Percentiles rank a stretch among this genome's conserved stretches.
These are phyloP conservation scores for Rhabdornis inornatus DNA, from an alignment of 2,113 vertebrate species.

Conservation along the genomic window DNA sequence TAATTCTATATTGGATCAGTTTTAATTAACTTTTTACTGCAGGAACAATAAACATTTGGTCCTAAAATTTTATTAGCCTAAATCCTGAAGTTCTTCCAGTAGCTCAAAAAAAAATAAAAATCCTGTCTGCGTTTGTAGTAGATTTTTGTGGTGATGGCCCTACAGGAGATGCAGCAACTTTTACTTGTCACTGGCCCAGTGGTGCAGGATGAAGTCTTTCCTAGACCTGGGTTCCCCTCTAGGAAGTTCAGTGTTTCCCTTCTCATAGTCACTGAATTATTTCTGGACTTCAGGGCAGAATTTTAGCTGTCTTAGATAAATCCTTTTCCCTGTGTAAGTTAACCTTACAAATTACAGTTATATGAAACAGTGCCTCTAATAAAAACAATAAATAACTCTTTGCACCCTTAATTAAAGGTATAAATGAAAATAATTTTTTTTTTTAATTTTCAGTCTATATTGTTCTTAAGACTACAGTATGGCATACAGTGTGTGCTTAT, in stretches of 20 bases:
- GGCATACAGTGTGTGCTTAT: not conserved
- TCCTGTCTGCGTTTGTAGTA: not conserved
- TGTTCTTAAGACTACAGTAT: not conserved
- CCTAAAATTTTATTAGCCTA: not conserved
- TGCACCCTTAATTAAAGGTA: not conserved
- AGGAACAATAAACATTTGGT: not conserved
- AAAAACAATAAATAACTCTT: not conserved
- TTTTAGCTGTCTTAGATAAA: not conserved
- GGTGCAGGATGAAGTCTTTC: not conserved
- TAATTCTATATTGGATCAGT: not conserved
- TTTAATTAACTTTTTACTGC: not conserved
- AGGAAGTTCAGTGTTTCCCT: not conserved
- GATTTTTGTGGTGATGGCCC: not conserved
- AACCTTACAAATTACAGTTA: not conserved
- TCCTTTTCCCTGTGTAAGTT: not conserved
- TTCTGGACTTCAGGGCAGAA: not conserved
- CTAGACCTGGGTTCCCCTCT: not conserved
- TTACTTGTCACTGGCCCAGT: not conserved
- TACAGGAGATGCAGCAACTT: not conserved
- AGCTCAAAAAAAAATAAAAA: not conserved
- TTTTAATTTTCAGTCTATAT: not conserved
- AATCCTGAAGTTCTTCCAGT: not conserved
- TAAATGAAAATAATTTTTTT: not conserved
- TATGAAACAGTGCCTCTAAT: not conserved
- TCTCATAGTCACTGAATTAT: not conserved